Base-by-base conservation (phyloP, 1,140 invertebrate species). In the Diorhabda elongata region DNA sequence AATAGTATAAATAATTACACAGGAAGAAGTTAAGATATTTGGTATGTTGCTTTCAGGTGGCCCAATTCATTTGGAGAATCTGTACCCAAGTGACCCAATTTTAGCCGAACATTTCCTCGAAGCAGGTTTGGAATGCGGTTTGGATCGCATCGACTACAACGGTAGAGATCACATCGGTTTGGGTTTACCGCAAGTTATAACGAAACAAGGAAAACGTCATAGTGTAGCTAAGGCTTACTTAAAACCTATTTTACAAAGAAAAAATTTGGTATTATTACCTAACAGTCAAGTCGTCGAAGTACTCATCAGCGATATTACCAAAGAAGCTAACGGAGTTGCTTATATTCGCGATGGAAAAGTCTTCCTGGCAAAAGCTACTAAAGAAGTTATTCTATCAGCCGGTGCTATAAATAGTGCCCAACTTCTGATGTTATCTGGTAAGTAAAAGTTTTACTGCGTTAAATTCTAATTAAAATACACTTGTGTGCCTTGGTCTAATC, bases 361-460 rank as follows among this genome's bases (percentile, higher is more conserved):
- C n/a, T 69, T 83, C 61, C 79, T 79, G 43, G 83, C 85, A 3
- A 81, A 80, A 66, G 88, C 87, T 0, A 81, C 78, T 41, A 90
- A 87, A 72, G 91, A 92, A 80, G 86, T 90, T 0, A 88, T 90
- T 57, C 69, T 90, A 5, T 88, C 89, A 59, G 91, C 90, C 5
- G 93, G 71, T 0, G 84, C 91, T 1, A 87, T 93, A 44, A 90
- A 90, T 78, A 89, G 90, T 3, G 90, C 92, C 1, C 90, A 94
- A 77, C 74, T 94, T 6, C 79, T 94, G 26, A 90, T 92, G 87
- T 82, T 93, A 0, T 92, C 90, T 2, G 92, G 93, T 1, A 78
- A 81, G 44, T 45, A 26, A 26, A 26, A 26, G 26, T 26, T 26
- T 26, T 26, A 0, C 26, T 26, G 26, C 26, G 26, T 26, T 26